A percentile compares a stretch with the other conserved stretches of the same genome.
Evolutionary conservation across 2,797 vertebrate genomes (phyloP).

Genomic region (Heteromormyrus szaboi): DNA sequence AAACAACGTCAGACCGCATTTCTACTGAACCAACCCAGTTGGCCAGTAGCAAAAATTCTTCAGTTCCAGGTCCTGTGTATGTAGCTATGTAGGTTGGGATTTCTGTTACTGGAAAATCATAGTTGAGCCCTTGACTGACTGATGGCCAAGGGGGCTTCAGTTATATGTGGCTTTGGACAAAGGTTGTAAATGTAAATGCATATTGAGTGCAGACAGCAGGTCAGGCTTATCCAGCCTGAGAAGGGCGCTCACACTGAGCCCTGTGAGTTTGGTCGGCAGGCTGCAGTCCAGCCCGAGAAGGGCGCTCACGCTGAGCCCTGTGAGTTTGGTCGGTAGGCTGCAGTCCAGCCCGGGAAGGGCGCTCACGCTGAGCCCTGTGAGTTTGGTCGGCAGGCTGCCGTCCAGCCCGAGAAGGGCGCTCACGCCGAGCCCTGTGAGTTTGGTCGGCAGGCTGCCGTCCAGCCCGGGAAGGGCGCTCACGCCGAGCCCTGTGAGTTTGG

Average conservation of each 20-base stretch:
- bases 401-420: not conserved
- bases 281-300: not conserved
- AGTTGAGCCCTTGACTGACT: not conserved
- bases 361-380: not conserved
- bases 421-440: not conserved
- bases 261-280: not conserved
- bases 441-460: not conserved
- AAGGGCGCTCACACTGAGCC: not conserved
- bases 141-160: not conserved
- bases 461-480: not conserved
- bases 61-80: not conserved
- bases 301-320: not conserved
- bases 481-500: not conserved
- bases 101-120: not conserved
- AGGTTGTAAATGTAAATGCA: not conserved
- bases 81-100: not conserved
- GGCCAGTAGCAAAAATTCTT: not conserved
- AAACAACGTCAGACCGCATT: not conserved
- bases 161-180: not conserved
- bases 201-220: not conserved
- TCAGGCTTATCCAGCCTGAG: too few species aligned
- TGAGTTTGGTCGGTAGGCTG: not conserved
- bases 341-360: not conserved
- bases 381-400: not conserved
- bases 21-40: not conserved